These are phyloP conservation scores for Dufourea novaeangliae DNA, from an alignment of 1,140 invertebrate species.

Conservation along the genomic window DNA sequence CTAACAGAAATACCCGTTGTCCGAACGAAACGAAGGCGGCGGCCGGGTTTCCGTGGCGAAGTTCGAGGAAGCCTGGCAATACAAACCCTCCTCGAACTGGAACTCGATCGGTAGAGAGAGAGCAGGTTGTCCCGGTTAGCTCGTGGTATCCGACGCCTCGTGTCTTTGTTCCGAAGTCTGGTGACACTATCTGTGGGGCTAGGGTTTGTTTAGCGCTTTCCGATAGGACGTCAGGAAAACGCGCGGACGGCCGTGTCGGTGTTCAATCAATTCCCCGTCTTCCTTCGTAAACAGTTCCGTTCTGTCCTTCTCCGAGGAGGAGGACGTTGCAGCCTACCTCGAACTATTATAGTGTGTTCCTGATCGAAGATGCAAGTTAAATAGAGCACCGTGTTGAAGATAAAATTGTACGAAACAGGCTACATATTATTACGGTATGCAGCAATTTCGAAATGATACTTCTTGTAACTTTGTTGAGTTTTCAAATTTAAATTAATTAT, in stretches of 20 bases:
- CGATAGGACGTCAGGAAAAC: slow-evolving; percentile 21
- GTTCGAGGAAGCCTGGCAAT: slow-evolving; percentile 8
- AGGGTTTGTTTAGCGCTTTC: slow-evolving; percentile 42
- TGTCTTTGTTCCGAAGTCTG: slow-evolving; percentile 37
- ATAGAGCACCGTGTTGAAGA: background rate
- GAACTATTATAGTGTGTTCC: background rate
- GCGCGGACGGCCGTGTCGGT: slow-evolving; percentile 9
- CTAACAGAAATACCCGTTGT: slow-evolving; percentile 18
- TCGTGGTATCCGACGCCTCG: slow-evolving; percentile 35
- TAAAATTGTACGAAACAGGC: too few relatives aligned
- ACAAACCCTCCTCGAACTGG: slow-evolving; percentile 31
- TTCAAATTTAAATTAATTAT: too few relatives aligned
- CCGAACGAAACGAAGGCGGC: background rate
- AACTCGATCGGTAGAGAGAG: slow-evolving; percentile 17
- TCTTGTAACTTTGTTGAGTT: too few relatives aligned
- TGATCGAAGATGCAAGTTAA: background rate
- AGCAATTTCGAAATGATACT: too few relatives aligned
- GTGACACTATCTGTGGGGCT: slow-evolving; percentile 37
- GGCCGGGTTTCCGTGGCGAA: slow-evolving; percentile 15
- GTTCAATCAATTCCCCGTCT: slow-evolving; percentile 40
- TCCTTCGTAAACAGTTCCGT: slow-evolving; percentile 34
- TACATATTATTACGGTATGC: too few relatives aligned
- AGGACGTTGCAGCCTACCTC: too few relatives aligned
- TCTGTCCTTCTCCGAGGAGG: too few relatives aligned
- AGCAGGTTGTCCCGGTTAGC: slow-evolving; percentile 42